These are phyloP conservation scores for Bombycilla garrulus DNA, from an alignment of 2,113 vertebrate species.

Conservation along the genomic window DNA sequence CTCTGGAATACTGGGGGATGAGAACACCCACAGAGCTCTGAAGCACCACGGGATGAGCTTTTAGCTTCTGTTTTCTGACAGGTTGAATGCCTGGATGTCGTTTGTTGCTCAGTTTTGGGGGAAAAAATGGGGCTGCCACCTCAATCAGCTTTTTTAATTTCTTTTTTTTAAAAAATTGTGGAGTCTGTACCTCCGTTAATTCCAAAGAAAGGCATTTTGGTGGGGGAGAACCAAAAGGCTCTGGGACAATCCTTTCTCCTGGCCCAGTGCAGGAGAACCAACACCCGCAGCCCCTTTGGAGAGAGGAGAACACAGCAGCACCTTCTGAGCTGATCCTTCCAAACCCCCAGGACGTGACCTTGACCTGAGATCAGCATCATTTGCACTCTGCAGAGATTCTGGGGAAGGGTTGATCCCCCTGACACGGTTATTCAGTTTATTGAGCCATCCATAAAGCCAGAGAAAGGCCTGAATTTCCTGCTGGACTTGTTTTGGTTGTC, in stretches of 20 bases:
- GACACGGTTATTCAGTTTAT: not conserved
- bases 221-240: not conserved
- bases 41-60: not conserved
- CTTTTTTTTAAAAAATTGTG: not conserved
- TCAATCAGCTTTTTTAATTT: not conserved
- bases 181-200: not conserved
- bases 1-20: not conserved
- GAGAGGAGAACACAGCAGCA: not conserved
- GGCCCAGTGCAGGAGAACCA: accelerated
- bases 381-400: not conserved
- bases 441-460: not conserved
- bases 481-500: not conserved
- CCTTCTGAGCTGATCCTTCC: not conserved
- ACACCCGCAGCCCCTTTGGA: not conserved
- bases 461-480: not conserved
- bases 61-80: not conserved
- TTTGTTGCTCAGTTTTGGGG: not conserved
- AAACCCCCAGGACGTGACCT: not conserved
- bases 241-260: not conserved
- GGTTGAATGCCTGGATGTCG: not conserved
- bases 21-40: not conserved
- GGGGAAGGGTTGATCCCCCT: not conserved
- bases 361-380: not conserved
- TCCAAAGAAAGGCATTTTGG: not conserved
- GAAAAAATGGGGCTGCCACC: not conserved